These are phyloP conservation scores for Oncopeltus fasciatus DNA, from an alignment of 1,140 invertebrate genomes.

Conservation along the genomic window DNA sequence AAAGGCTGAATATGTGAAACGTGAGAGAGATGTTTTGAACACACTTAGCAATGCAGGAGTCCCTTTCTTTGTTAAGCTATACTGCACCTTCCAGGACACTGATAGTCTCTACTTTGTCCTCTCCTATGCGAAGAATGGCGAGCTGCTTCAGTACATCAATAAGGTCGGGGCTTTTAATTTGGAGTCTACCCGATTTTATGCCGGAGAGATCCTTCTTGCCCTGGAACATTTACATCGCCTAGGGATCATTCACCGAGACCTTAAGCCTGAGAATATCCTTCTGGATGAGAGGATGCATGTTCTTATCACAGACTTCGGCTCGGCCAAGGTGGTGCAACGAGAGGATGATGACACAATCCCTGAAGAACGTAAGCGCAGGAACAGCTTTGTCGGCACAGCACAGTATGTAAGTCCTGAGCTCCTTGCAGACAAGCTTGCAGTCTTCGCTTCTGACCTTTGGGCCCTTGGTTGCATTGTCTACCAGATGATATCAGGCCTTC, in stretches of 20 bases:
- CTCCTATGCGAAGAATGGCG: constrained; percentile 87
- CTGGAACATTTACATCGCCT: constrained; percentile 83
- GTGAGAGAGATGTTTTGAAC: constrained; percentile 82
- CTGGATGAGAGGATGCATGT: constrained; percentile 91
- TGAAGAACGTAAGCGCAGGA: constrained; percentile 38
- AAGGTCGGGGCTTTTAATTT: constrained; percentile 81
- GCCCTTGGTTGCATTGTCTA: constrained; percentile 94
- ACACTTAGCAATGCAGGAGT: constrained; percentile 44
- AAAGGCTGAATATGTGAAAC: constrained; percentile 82
- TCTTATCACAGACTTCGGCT: constrained; percentile 93
- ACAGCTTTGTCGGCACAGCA: constrained; percentile 96
- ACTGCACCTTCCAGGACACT: constrained; percentile 91
- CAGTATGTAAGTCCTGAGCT: constrained; percentile 97
- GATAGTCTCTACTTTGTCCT: constrained; percentile 92
- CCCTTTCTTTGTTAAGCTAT: constrained; percentile 83
- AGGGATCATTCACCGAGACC: constrained; percentile 77
- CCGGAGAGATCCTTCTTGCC: constrained; percentile 80
- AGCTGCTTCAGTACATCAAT: constrained; percentile 81
- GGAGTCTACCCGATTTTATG: constrained; percentile 81
- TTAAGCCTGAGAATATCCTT: constrained; percentile 82
- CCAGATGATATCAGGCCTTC: constrained; percentile 87
- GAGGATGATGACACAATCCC: constrained; percentile 19
- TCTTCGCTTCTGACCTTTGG: constrained; percentile 87
- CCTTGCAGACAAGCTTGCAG: constrained; percentile 63
- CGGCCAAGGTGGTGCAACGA: constrained; percentile 65